These are phyloP conservation scores for Diplodus puntazzo DNA, from an alignment of 2,797 vertebrate species.

Conservation along the genomic window DNA sequence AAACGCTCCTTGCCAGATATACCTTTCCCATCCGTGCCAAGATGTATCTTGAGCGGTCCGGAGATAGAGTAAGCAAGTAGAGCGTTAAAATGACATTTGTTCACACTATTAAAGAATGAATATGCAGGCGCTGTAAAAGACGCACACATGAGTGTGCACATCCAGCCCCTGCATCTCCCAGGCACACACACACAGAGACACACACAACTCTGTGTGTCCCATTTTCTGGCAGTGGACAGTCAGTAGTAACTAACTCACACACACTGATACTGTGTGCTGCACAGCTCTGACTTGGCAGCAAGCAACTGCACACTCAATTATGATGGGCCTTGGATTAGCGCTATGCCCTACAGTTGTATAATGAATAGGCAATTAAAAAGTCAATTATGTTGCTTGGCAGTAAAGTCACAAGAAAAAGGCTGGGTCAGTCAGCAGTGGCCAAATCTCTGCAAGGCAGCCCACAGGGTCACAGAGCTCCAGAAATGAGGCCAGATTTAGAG, in stretches of 20 bases:
- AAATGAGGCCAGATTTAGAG: slow-evolving; percentile 52
- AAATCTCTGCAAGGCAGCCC: slow-evolving; percentile 51
- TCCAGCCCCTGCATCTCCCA: background rate
- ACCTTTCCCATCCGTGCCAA: too few relatives aligned
- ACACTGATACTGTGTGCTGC: slow-evolving; percentile 19
- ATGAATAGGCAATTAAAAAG: slow-evolving; percentile 84
- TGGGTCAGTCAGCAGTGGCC: slow-evolving; percentile 69
- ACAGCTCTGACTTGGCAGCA: slow-evolving; percentile 36
- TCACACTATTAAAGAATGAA: too few relatives aligned
- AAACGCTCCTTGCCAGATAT: too few relatives aligned
- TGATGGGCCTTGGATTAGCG: slow-evolving; percentile 72
- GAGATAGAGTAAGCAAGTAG: too few relatives aligned
- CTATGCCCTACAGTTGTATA: slow-evolving; percentile 71
- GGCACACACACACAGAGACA: slow-evolving; percentile 14
- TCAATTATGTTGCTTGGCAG: slow-evolving; percentile 76
- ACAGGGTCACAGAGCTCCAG: slow-evolving; percentile 37
- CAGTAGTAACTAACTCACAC: slow-evolving; percentile 9
- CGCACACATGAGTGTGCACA: background rate
- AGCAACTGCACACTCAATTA: slow-evolving; percentile 69
- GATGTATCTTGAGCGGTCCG: too few relatives aligned
- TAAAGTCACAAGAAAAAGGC: slow-evolving; percentile 66
- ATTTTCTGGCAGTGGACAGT: slow-evolving; percentile 25
- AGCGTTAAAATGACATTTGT: too few relatives aligned
- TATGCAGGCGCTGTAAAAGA: too few relatives aligned
- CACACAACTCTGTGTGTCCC: slow-evolving; percentile 23